Conservation (phyloP, 2,113 vertebrate species). For the Ictalurus punctatus region DNA sequence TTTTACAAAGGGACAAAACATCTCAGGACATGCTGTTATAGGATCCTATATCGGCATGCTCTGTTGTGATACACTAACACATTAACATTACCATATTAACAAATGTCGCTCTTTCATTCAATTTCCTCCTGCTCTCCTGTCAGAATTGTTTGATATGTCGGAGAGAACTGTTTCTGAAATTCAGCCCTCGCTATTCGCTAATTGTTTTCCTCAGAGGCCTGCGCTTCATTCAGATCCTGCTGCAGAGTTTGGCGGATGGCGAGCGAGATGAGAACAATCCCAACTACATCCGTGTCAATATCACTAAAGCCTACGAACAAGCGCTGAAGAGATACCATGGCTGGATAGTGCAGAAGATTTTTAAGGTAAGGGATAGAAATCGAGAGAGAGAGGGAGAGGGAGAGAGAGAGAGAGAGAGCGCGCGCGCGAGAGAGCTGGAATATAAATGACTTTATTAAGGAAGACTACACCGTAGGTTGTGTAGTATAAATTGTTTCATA, state of each 20-base stretch:
- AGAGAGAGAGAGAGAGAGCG: background rate
- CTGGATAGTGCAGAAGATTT: slow-evolving; percentile 91
- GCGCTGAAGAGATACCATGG: slow-evolving; percentile 91
- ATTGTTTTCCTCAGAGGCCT: slow-evolving; percentile 77
- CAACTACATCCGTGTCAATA: slow-evolving; percentile 86
- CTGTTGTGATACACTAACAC: background rate
- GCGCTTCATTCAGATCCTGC: slow-evolving; percentile 91
- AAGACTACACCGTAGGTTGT: background rate
- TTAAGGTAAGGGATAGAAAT: slow-evolving; percentile 73
- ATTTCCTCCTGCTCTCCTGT: background rate
- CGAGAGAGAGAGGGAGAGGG: slow-evolving; percentile 45
- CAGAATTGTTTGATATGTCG: background rate
- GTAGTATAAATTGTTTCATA: background rate
- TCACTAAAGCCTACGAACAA: slow-evolving; percentile 89
- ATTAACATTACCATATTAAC: background rate
- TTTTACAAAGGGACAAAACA: background rate
- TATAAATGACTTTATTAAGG: background rate
- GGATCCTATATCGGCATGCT: no score
- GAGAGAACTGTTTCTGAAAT: background rate
- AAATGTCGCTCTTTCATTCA: background rate
- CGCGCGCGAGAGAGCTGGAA: background rate
- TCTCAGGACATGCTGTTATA: background rate
- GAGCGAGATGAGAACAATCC: slow-evolving; percentile 88
- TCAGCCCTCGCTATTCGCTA: background rate
- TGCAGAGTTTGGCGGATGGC: slow-evolving; percentile 91